Conservation (phyloP, 2,113 vertebrate species). For the Catharus minimus region DNA sequence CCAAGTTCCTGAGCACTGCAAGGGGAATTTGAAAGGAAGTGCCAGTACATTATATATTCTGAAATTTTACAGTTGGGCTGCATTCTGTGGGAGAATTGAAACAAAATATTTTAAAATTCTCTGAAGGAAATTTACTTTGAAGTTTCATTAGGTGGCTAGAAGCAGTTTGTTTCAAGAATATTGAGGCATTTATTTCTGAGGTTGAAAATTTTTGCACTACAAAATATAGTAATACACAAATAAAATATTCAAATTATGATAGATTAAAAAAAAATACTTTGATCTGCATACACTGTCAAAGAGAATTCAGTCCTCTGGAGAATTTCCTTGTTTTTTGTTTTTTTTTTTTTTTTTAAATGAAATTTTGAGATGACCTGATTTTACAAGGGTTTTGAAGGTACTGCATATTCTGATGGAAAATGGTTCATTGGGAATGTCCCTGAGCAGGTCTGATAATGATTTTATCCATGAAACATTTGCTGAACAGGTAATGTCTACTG, state of each 20-base stretch:
- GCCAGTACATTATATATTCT: not conserved
- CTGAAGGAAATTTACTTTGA: not conserved
- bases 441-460: slow-evolving; percentile 1
- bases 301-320: not conserved
- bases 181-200: not conserved
- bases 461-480: slow-evolving; percentile 48
- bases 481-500: slow-evolving; percentile 40
- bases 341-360: not conserved
- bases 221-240: not conserved
- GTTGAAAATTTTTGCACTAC: not conserved
- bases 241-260: not conserved
- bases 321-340: not conserved
- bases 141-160: not conserved
- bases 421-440: not conserved
- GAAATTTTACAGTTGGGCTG: not conserved
- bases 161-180: not conserved
- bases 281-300: not conserved
- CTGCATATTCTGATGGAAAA: slow-evolving; percentile 8
- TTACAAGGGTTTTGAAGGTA: not conserved
- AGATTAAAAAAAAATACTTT: not conserved
- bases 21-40: not conserved
- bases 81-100: not conserved
- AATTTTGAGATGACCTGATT: not conserved
- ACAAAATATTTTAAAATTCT: not conserved
- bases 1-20: not conserved